phyloP scores from a whole-genome alignment of 2,113 vertebrate species.

The Menura novaehollandiae region DNA sequence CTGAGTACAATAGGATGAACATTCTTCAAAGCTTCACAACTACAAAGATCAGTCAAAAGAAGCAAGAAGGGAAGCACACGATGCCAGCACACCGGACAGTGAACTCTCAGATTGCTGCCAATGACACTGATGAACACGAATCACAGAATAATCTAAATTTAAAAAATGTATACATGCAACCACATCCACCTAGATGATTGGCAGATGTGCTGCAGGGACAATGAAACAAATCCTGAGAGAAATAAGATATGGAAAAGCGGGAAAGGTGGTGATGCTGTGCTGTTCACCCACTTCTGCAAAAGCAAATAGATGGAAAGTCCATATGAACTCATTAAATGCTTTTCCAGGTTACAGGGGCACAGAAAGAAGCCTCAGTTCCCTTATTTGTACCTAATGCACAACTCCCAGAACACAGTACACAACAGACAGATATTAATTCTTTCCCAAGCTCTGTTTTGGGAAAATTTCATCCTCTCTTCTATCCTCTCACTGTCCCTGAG shows the following conservation, averaged over 20 bases:
- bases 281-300: background rate
- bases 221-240: background rate
- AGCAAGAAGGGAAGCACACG: background rate
- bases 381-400: background rate
- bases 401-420: background rate
- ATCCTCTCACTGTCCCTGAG: background rate
- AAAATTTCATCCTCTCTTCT: background rate
- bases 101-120: background rate
- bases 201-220: background rate
- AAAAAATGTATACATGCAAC: background rate
- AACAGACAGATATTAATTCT: background rate
- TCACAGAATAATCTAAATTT: background rate
- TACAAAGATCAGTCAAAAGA: background rate
- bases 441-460: background rate
- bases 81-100: background rate
- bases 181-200: background rate
- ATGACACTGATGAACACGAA: background rate
- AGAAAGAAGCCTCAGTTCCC: background rate
- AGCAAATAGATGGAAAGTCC: background rate
- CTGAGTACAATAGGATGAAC: background rate
- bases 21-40: background rate
- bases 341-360: background rate
- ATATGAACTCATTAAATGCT: fast-evolving
- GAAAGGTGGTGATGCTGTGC: background rate
- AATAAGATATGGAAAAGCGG: background rate